phyloP scores from a whole-genome alignment of 1,140 invertebrate species.

The Oryzaephilus surinamensis region DNA sequence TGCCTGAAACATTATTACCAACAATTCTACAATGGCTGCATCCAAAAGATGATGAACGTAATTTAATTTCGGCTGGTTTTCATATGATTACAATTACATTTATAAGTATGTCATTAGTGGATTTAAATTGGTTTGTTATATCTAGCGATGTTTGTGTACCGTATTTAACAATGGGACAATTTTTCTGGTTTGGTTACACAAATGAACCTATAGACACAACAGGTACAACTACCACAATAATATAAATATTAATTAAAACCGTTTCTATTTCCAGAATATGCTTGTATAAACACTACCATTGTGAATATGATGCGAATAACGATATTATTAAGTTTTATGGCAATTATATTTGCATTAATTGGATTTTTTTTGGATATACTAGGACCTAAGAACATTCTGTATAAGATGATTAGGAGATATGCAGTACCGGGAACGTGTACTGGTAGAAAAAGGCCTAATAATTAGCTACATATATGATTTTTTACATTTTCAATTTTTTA shows the following conservation, averaged over 20 bases:
- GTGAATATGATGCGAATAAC: constrained; percentile 34
- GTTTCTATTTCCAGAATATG: constrained; percentile 25
- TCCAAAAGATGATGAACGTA: constrained; percentile 32
- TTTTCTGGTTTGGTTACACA: constrained; percentile 34
- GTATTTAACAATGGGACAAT: constrained; percentile 29
- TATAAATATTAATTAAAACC: neutral
- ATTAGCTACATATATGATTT: neutral
- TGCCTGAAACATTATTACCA: constrained; percentile 4
- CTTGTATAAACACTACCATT: constrained; percentile 28
- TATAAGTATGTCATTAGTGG: constrained; percentile 33
- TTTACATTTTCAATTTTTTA: constrained; percentile 15
- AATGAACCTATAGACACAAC: constrained; percentile 17
- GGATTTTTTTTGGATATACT: constrained; percentile 33
- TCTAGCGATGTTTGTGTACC: constrained; percentile 26
- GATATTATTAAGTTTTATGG: constrained; percentile 33
- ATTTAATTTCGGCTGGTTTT: constrained; percentile 31
- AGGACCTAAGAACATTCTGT: constrained; percentile 26
- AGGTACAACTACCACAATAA: constrained; percentile 14
- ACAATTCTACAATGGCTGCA: constrained; percentile 22
- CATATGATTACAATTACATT: constrained; percentile 33
- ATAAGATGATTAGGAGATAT: constrained; percentile 29
- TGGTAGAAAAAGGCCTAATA: constrained; percentile 15
- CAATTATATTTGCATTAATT: constrained; percentile 31
- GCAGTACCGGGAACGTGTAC: constrained; percentile 28
- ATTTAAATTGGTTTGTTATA: constrained; percentile 32